Conservation (phyloP, 2,888 invertebrate species). For the Drosophila nigricruria region DNA sequence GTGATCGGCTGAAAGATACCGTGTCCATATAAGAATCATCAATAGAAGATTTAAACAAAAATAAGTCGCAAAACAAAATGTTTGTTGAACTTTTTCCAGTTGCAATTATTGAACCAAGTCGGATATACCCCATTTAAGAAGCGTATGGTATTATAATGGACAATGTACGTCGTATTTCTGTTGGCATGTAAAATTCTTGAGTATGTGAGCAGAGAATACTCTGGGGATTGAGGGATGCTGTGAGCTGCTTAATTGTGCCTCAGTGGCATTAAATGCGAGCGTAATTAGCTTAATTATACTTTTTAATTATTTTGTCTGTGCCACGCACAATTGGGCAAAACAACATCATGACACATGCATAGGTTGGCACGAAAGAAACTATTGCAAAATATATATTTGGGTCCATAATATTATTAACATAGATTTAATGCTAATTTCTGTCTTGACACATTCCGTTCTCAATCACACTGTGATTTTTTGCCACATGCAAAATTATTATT, state of each 20-base stretch:
- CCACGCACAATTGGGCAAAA: conserved; percentile 41
- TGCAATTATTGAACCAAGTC: neutral
- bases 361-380: conserved; percentile 3
- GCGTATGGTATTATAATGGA: conserved; percentile 34
- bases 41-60: neutral
- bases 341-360: conserved; percentile 10
- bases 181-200: conserved; percentile 41
- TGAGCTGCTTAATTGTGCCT: conserved; percentile 56
- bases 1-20: neutral
- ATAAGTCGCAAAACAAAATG: rapidly evolving
- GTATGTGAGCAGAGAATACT: conserved; percentile 10
- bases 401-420: neutral
- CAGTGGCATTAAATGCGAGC: conserved; percentile 55
- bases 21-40: neutral
- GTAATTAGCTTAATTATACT: conserved; percentile 76
- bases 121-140: neutral
- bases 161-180: conserved; percentile 17
- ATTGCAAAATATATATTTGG: conserved; percentile 13
- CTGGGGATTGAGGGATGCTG: conserved; percentile 13
- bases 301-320: conserved; percentile 61
- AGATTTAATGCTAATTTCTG: conserved; percentile 1
- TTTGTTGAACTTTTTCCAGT: too few relatives aligned
- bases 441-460: conserved; percentile 20
- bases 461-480: conserved; percentile 32
- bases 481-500: conserved; percentile 39